A percentile compares a stretch with the other conserved stretches of the same genome.
phyloP scores from a whole-genome alignment of 2,888 invertebrate species.

The Poecilobothrus nobilitatus region DNA sequence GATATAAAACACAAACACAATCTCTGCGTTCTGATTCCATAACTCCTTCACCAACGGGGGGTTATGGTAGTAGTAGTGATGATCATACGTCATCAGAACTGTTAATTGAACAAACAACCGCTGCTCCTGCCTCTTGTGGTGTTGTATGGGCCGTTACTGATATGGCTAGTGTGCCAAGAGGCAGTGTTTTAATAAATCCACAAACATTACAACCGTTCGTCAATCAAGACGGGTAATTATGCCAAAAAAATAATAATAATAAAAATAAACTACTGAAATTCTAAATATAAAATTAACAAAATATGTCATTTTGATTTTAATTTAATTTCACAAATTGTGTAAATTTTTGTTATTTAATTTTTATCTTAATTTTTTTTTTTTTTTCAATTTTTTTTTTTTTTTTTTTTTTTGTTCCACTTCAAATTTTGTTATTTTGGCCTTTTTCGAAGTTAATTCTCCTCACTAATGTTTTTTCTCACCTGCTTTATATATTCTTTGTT shows the following conservation, averaged over 20 bases:
- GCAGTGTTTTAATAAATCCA: conserved; percentile 83
- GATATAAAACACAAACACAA: conserved; percentile 45
- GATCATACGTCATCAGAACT: conserved; percentile 41
- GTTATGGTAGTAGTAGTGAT: conserved; percentile 39
- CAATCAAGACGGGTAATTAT: conserved; percentile 46
- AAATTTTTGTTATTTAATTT: conserved; percentile 15
- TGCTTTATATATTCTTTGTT: too few relatives aligned
- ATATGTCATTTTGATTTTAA: conserved; percentile 22
- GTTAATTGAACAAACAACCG: conserved; percentile 31
- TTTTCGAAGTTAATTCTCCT: conserved; percentile 13
- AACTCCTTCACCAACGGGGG: conserved; percentile 68
- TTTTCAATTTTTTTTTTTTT: conserved; percentile 12
- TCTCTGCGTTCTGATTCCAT: conserved; percentile 59
- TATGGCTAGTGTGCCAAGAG: conserved; percentile 74
- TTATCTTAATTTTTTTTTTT: conserved; percentile 8
- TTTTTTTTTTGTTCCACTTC: conserved; percentile 18
- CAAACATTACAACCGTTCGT: conserved; percentile 45
- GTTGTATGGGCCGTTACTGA: conserved; percentile 84
- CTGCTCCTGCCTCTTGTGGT: conserved; percentile 30
- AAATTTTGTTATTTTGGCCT: conserved; percentile 15
- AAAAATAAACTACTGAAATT: conserved; percentile 13
- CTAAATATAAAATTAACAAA: not conserved
- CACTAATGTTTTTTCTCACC: too few relatives aligned
- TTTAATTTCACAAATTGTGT: conserved; percentile 9
- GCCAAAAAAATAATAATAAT: conserved; percentile 31